Base-by-base conservation (phyloP, 2,113 vertebrate species). In the Hirundichthys speculiger region DNA sequence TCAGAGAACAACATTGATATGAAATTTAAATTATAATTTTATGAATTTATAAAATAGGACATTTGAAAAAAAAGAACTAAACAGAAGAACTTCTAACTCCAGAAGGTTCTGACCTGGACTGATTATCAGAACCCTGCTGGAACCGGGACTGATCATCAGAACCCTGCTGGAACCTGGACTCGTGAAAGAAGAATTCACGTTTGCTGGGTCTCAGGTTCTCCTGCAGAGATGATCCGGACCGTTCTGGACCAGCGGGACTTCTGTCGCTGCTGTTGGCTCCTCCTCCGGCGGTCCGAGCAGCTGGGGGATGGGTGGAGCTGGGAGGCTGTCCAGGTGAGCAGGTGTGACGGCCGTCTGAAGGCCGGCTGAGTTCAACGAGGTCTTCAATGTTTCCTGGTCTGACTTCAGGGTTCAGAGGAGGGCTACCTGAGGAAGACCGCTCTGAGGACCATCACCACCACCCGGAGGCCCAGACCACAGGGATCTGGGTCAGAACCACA, bases 251-350 rank as follows among this genome's bases (percentile, higher is more conserved):
- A 96, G 77, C 74, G 89, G 51, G 49, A 39, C 39, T 98, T 98
- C 86, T 70, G 68, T 12, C 75, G 48, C 45, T 90, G 75, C 84
- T 98, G 97, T 77, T 80, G 77, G 79, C 90, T 93, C 61, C 90
- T 99, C 57, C 75, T 97, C 51, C 91, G 91, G 45, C 92, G 84
- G 63, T 96, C 96, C 0, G 81, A 93, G 59, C 75, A 84, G 73
- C 92, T 97, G 71, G 86, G 90, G 21, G 96, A 98, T 40, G 93
- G 91, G 2, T 98, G 96, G 96, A 94, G 93, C 76, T 98, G 96
- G 96, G 92, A 83, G 80, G 65, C 63, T 1, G 83, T 90, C 41
- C 92, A 95, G 94, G 96, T 96, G 90, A 91, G 79, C 16, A 13
- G 10, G 10, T 47, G 10, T 7, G 24, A 27, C 30, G 7, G 30